A percentile compares a stretch with the other conserved stretches of the same genome.
These are phyloP conservation scores for Bothrops jararaca DNA, from an alignment of 2,113 vertebrate species.

Conservation along the genomic window DNA sequence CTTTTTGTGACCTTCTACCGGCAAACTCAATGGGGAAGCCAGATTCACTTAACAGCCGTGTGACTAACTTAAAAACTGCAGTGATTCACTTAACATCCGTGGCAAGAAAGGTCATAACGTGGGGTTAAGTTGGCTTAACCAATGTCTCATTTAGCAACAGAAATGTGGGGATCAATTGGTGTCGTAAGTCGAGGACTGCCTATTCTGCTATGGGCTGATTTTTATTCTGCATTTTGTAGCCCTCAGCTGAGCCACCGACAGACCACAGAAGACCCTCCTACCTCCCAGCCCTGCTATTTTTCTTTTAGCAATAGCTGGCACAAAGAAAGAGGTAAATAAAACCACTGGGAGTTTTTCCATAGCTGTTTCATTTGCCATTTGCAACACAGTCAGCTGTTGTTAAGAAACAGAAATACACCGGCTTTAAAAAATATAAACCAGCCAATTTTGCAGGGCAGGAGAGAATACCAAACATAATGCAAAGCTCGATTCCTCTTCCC, in stretches of 20 bases:
- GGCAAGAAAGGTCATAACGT: no score
- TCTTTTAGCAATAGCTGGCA: neutral
- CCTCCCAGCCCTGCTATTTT: neutral
- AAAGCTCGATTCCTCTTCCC: neutral
- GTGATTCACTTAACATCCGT: no score
- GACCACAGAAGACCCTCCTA: neutral
- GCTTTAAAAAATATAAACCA: neutral
- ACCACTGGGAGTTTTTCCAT: neutral
- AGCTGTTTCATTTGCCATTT: neutral
- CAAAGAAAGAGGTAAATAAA: neutral
- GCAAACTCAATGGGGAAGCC: no score
- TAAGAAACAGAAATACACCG: neutral
- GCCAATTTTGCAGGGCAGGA: neutral
- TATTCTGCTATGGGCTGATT: neutral
- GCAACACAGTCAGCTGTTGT: neutral
- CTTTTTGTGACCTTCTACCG: no score
- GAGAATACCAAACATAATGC: neutral
- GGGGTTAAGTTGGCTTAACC: no score
- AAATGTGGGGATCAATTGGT: neutral
- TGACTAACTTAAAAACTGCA: no score
- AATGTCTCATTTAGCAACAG: neutral
- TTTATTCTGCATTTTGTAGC: neutral
- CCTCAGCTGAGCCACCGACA: neutral
- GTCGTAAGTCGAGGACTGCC: neutral
- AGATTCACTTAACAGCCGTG: no score